Evolutionary conservation across 1,140 invertebrate species (phyloP).

Genomic region (Hycleus cichorii): DNA sequence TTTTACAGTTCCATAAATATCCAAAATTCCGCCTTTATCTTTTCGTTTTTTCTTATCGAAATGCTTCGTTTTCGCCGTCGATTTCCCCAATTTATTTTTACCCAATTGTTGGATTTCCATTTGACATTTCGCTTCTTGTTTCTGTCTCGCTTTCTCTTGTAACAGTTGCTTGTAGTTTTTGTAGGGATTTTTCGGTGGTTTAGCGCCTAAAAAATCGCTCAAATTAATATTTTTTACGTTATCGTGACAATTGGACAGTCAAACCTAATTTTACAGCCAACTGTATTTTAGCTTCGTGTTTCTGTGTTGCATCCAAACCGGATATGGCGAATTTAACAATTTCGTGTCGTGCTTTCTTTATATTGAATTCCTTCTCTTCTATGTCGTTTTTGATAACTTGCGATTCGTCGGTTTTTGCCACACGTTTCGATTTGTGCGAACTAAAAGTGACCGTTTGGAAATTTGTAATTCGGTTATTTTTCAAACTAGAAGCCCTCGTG

Average conservation of each 20-base stretch:
- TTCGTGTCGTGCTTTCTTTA: conserved; percentile 52
- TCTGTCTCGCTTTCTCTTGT: conserved; percentile 39
- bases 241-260: conserved; percentile 4
- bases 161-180: conserved; percentile 53
- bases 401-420: neutral
- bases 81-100: conserved; percentile 44
- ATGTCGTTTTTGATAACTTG: neutral
- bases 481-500: conserved; percentile 47
- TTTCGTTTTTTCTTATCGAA: conserved; percentile 32
- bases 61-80: conserved; percentile 42
- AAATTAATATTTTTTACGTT: neutral
- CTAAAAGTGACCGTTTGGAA: conserved; percentile 46
- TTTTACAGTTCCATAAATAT: conserved; percentile 33
- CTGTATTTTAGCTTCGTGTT: conserved; percentile 50
- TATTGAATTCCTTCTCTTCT: conserved; percentile 44
- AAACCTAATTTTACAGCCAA: conserved; percentile 53
- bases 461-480: conserved; percentile 41
- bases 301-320: conserved; percentile 49
- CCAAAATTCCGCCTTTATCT: conserved; percentile 31
- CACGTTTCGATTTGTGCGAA: conserved; percentile 44
- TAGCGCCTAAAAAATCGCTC: conserved; percentile 45
- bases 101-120: conserved; percentile 45
- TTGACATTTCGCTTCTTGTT: conserved; percentile 35
- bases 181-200: conserved; percentile 48
- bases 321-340: conserved; percentile 58